Conservation (phyloP, 2,113 vertebrate species). For the Pterocles gutturalis region DNA sequence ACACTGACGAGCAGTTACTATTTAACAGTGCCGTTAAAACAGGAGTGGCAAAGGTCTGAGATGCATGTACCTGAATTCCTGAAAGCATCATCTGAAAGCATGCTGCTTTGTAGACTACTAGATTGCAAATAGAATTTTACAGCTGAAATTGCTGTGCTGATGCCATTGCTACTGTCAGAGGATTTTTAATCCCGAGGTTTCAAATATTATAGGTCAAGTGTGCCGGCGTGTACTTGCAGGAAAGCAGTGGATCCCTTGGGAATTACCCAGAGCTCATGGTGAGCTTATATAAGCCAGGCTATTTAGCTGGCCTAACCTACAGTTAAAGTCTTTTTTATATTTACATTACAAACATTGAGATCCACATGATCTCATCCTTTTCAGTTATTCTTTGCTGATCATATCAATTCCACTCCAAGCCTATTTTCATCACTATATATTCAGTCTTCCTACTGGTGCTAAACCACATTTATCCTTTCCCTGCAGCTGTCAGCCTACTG, state of each 20-base stretch:
- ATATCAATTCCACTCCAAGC: not conserved
- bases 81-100: not conserved
- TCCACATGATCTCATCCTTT: not conserved
- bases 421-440: not conserved
- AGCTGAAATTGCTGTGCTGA: not conserved
- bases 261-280: not conserved
- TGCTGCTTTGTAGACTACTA: not conserved
- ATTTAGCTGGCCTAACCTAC: not conserved
- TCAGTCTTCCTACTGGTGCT: not conserved
- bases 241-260: not conserved
- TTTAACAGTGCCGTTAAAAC: not conserved
- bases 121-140: not conserved
- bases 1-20: not conserved
- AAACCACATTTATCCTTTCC: not conserved
- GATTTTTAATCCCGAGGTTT: not conserved
- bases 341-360: not conserved
- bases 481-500: not conserved
- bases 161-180: not conserved
- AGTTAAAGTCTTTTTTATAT: not conserved
- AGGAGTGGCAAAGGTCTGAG: not conserved
- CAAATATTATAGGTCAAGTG: not conserved
- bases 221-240: not conserved
- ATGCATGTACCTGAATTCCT: not conserved
- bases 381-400: not conserved
- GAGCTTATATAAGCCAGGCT: not conserved